Evolutionary conservation across 2,113 vertebrate genomes (phyloP).

Genomic region (Lepidothrix coronata): DNA sequence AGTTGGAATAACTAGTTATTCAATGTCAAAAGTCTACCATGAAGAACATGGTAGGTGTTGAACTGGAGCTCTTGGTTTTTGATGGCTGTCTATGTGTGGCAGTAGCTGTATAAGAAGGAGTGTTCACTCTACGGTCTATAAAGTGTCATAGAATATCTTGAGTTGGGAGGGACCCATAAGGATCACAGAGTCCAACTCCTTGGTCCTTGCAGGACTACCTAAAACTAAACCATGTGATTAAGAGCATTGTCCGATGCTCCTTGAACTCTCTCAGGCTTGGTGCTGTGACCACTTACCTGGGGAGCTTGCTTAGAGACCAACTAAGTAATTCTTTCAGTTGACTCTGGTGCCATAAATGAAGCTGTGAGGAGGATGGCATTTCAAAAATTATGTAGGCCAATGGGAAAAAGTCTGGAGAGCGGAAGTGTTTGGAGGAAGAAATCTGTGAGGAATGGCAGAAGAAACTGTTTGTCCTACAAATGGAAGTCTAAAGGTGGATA

Average conservation of each 20-base stretch:
- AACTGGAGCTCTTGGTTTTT: not conserved
- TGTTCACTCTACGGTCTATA: not conserved
- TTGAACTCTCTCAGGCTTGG: not conserved
- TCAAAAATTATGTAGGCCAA: not conserved
- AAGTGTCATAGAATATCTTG: not conserved
- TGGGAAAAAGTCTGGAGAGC: not conserved
- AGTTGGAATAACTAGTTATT: not conserved
- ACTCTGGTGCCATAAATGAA: not conserved
- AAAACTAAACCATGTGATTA: not conserved
- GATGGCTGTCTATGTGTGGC: not conserved
- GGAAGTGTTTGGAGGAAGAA: not conserved
- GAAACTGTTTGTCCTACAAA: not conserved
- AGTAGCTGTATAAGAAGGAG: not conserved
- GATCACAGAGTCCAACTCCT: not conserved
- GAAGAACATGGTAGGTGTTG: not conserved
- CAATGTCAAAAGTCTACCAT: not conserved
- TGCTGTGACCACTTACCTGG: not conserved
- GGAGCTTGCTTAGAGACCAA: not conserved
- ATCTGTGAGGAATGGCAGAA: not conserved
- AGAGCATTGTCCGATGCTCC: not conserved
- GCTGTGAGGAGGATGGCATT: not conserved
- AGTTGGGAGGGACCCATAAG: not conserved
- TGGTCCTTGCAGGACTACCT: not conserved
- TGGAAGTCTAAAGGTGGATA: not conserved
- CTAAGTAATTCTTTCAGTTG: not conserved